phyloP scores from a whole-genome alignment of 2,888 invertebrate genomes.

The Peribatodes rhomboidaria region DNA sequence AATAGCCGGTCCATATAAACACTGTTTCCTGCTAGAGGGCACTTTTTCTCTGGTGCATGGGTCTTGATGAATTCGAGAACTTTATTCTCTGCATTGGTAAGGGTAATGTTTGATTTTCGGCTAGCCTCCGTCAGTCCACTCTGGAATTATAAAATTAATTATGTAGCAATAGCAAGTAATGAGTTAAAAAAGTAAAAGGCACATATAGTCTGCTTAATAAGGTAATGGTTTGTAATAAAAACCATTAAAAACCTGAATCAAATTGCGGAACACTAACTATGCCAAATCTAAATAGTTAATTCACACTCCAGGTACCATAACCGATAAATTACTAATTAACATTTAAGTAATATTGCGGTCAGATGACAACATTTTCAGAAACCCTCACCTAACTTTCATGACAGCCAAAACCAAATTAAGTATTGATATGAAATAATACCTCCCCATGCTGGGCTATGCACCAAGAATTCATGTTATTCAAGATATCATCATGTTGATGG shows the following conservation, averaged over 20 bases:
- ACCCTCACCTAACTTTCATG: no score
- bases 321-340: no score
- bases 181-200: neutral
- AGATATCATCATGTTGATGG: slow-evolving; percentile 90
- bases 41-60: slow-evolving; percentile 85
- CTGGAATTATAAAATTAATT: slow-evolving; percentile 77
- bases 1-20: slow-evolving; percentile 95
- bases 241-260: no score
- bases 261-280: no score
- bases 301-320: no score
- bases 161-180: no score
- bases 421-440: slow-evolving; percentile 76
- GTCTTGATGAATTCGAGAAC: slow-evolving; percentile 90
- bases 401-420: neutral
- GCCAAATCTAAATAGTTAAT: no score
- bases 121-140: slow-evolving; percentile 93
- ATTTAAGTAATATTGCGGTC: no score
- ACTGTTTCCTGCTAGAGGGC: slow-evolving; percentile 95
- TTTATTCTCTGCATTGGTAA: slow-evolving; percentile 89
- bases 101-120: slow-evolving; percentile 88
- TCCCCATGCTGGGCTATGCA: slow-evolving; percentile 92
- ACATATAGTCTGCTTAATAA: no score
- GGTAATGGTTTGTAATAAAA: no score
- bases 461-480: slow-evolving; percentile 95
- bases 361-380: no score